phyloP scores from a whole-genome alignment of 1,140 invertebrate genomes.

The Listronotus bonariensis region DNA sequence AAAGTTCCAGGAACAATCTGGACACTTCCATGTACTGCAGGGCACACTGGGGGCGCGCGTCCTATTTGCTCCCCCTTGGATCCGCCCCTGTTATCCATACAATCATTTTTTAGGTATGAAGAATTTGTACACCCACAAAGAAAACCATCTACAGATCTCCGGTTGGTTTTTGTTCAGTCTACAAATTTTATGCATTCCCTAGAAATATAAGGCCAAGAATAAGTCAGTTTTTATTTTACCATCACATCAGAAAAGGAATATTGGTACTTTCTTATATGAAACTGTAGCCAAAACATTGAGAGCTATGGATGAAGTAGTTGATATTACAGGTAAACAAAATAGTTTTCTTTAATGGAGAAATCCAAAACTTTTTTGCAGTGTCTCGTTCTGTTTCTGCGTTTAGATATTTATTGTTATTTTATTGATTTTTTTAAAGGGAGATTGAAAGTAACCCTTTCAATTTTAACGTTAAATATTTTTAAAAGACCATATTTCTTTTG shows the following conservation, averaged over 20 bases:
- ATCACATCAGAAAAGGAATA: constrained; percentile 82
- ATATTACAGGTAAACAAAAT: constrained; percentile 40
- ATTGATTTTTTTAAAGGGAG: too few relatives aligned
- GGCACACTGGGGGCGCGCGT: too few relatives aligned
- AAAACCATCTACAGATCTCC: constrained; percentile 72
- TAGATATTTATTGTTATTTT: too few relatives aligned
- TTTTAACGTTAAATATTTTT: too few relatives aligned
- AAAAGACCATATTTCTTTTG: too few relatives aligned
- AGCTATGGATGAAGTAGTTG: constrained; percentile 33
- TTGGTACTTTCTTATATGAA: constrained; percentile 70
- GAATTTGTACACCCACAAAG: constrained; percentile 67
- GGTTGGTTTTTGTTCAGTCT: constrained; percentile 88
- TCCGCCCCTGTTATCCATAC: too few relatives aligned
- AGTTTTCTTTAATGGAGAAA: neutral
- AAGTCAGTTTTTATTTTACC: constrained; percentile 90
- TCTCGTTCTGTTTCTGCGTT: too few relatives aligned
- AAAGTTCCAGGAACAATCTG: too few relatives aligned
- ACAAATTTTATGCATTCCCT: constrained; percentile 95
- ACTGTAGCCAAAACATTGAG: constrained; percentile 34
- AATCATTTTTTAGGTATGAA: constrained; percentile 71
- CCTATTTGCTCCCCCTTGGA: too few relatives aligned
- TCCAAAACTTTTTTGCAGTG: neutral
- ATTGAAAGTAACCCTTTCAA: too few relatives aligned
- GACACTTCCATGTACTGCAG: too few relatives aligned
- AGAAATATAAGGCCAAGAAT: constrained; percentile 83